Evolutionary conservation across 2,888 invertebrate genomes (phyloP).

Genomic region (Lissonota sp.): DNA sequence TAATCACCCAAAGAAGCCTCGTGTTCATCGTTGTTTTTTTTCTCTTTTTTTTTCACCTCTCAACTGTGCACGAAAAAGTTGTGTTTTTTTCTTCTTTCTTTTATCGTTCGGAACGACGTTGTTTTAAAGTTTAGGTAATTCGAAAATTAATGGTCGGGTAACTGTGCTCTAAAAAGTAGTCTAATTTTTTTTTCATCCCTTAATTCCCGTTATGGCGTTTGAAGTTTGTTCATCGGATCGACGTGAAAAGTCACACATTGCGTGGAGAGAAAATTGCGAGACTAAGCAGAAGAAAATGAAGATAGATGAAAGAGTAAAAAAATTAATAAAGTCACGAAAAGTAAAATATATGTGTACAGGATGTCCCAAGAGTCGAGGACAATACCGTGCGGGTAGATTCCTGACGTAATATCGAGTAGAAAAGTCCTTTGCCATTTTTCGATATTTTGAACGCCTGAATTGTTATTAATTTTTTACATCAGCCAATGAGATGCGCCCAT

Average conservation of each 20-base stretch:
- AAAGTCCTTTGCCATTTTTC: no score
- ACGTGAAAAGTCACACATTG: slow-evolving; percentile 45
- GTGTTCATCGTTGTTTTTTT: slow-evolving; percentile 42
- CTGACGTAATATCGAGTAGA: no score
- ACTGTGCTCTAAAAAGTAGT: slow-evolving; percentile 63
- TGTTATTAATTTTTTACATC: no score
- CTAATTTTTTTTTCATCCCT: slow-evolving; percentile 42
- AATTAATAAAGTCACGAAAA: slow-evolving; percentile 48
- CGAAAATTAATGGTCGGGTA: slow-evolving; percentile 60
- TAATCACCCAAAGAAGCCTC: slow-evolving; percentile 15
- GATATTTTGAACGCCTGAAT: no score
- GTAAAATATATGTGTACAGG: slow-evolving; percentile 33
- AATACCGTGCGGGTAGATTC: no score
- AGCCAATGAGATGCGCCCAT: no score
- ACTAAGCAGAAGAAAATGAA: slow-evolving; percentile 44
- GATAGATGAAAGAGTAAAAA: slow-evolving; percentile 23
- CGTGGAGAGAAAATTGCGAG: slow-evolving; percentile 58
- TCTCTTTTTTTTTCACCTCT: neutral
- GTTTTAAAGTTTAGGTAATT: slow-evolving; percentile 54
- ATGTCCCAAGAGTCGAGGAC: no score
- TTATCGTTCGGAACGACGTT: slow-evolving; percentile 40
- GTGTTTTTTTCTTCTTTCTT: neutral
- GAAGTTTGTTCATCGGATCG: slow-evolving; percentile 53
- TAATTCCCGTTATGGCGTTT: slow-evolving; percentile 46
- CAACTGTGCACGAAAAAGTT: neutral